Percentiles rank a stretch among this genome's conserved stretches.
Evolutionary conservation across 2,888 invertebrate genomes (phyloP).

Genomic region (Meliscaeva auricollis): DNA sequence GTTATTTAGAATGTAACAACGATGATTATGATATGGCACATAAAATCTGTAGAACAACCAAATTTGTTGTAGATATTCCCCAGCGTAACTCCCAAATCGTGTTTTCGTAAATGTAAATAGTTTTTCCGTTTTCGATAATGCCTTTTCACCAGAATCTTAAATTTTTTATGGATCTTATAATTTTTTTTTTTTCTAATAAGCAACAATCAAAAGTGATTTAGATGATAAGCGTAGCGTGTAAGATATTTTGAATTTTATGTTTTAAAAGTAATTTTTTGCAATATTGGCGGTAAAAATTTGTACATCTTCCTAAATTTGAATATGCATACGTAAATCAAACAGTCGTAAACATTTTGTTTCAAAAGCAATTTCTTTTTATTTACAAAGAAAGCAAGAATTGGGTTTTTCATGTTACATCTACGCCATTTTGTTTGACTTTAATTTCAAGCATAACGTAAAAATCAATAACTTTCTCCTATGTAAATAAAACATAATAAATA

Average conservation of each 20-base stretch:
- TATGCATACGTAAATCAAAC: background rate
- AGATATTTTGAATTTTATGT: conserved; percentile 33
- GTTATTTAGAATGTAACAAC: conserved; percentile 45
- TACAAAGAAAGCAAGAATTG: background rate
- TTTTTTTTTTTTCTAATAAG: conserved; percentile 74
- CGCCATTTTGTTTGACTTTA: conserved; percentile 16
- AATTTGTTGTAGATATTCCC: conserved; percentile 42
- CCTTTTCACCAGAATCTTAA: conserved; percentile 66
- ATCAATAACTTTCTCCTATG: conserved; percentile 59
- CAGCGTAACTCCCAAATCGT: conserved; percentile 41
- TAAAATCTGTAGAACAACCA: conserved; percentile 10
- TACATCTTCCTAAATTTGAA: background rate
- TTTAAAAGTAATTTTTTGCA: conserved; percentile 6
- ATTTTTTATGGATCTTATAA: conserved; percentile 61
- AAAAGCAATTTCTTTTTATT: background rate
- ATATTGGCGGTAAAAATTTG: conserved; percentile 2
- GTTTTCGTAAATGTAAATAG: conserved; percentile 64
- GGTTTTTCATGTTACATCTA: background rate
- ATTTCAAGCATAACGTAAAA: conserved; percentile 24
- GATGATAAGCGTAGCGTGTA: conserved; percentile 79
- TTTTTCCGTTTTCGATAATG: conserved; percentile 46
- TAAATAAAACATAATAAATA: conserved; percentile 51
- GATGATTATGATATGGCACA: conserved; percentile 55
- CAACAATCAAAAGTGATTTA: conserved; percentile 83
- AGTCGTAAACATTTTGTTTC: background rate